Conservation (phyloP, 1,140 invertebrate genomes). For the Oreohelix idahoensis region DNA sequence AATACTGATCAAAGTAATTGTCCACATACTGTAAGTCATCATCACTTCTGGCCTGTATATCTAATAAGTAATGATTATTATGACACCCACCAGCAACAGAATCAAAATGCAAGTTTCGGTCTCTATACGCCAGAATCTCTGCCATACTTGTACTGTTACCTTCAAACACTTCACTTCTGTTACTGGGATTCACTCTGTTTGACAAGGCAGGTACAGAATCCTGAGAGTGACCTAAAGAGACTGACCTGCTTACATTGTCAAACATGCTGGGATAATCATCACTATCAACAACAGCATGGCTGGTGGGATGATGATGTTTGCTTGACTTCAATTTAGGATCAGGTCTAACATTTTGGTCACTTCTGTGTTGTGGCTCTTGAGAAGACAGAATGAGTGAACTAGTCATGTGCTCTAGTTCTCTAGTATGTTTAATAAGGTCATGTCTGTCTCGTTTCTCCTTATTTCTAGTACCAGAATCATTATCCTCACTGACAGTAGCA, state of each 20-base stretch:
- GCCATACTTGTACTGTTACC: background rate
- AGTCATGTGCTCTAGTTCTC: background rate
- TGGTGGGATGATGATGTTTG: background rate
- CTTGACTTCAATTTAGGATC: background rate
- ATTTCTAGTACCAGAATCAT: background rate
- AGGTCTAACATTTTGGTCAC: background rate
- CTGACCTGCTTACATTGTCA: background rate
- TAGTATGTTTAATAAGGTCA: background rate
- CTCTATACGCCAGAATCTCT: background rate
- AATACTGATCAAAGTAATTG: slow-evolving; percentile 18
- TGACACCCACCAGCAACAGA: background rate
- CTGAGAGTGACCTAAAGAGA: background rate
- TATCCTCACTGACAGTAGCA: background rate
- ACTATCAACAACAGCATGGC: background rate
- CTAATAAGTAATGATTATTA: background rate
- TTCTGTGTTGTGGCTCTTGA: background rate
- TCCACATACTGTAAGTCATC: slow-evolving; percentile 5
- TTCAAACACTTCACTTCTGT: background rate
- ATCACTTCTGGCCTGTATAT: background rate
- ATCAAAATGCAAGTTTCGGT: background rate
- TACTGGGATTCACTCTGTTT: background rate
- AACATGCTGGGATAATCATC: background rate
- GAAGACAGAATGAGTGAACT: background rate
- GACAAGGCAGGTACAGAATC: background rate
- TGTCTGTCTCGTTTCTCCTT: background rate